Conservation (phyloP, 2,888 invertebrate genomes). For the Stenurella melanura region DNA sequence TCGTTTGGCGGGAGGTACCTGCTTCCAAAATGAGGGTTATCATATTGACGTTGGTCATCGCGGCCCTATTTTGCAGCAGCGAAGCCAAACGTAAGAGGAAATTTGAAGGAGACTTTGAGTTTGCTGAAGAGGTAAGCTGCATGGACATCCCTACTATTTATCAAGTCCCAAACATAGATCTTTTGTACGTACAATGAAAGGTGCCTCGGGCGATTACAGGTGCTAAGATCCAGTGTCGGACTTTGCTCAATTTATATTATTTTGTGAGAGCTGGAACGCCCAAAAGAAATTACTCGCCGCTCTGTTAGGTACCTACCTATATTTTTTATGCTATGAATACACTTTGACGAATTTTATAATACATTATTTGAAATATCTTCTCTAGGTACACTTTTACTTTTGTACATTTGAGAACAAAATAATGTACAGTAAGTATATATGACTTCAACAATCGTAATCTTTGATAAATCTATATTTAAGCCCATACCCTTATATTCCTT, state of each 20-base stretch:
- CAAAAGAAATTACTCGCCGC: background rate
- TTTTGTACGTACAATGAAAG: slow-evolving; percentile 46
- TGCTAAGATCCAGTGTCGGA: slow-evolving; percentile 46
- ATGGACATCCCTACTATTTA: slow-evolving; percentile 33
- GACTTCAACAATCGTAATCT: too few species aligned
- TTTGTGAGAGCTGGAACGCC: background rate
- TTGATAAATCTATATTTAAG: too few species aligned
- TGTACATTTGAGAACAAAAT: too few species aligned
- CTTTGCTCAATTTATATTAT: slow-evolving; percentile 3
- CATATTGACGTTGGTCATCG: slow-evolving; percentile 73
- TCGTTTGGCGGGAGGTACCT: slow-evolving; percentile 26
- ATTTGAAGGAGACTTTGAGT: slow-evolving; percentile 86
- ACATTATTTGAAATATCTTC: too few species aligned
- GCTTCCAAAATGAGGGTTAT: slow-evolving; percentile 70
- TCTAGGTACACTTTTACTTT: too few species aligned
- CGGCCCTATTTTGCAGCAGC: slow-evolving; percentile 69
- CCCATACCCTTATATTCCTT: too few species aligned
- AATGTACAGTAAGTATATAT: too few species aligned
- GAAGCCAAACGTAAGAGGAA: slow-evolving; percentile 80
- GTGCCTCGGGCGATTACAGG: slow-evolving; percentile 53
- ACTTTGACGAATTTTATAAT: background rate
- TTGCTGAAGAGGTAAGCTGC: slow-evolving; percentile 83
- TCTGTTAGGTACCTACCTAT: background rate
- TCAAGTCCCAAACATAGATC: slow-evolving; percentile 25
- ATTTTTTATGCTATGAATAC: background rate